Conservation (phyloP, 2,113 vertebrate species). For the Microtus richardsoni region DNA sequence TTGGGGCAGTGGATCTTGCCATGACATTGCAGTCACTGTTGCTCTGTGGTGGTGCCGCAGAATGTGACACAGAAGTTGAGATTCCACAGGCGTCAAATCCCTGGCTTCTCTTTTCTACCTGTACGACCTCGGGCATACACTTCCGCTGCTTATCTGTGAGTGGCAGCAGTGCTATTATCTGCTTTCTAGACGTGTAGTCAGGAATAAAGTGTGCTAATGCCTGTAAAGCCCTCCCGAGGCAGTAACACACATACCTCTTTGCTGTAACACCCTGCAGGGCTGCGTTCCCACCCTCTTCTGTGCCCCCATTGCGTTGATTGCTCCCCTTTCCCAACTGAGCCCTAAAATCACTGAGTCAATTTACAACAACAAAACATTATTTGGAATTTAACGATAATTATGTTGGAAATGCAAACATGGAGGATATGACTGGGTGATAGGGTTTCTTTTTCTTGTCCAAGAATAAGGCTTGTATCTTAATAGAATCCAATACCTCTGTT, state of each 20-base stretch:
- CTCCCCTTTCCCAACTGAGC: background rate
- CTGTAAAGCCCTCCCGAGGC: fast-evolving
- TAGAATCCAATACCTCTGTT: background rate
- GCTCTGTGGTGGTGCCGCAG: background rate
- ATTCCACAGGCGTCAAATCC: too few species aligned
- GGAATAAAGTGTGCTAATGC: background rate
- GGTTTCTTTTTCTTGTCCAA: background rate
- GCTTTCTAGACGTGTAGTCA: fast-evolving
- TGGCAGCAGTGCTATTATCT: fast-evolving
- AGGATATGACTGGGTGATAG: fast-evolving
- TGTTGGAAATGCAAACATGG: background rate
- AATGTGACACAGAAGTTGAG: fast-evolving
- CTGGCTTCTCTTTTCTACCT: background rate
- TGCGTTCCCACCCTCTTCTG: background rate
- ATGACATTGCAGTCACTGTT: fast-evolving
- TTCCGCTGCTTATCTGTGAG: background rate
- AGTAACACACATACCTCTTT: fast-evolving
- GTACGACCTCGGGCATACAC: too few species aligned
- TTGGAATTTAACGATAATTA: background rate
- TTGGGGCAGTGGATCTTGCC: fast-evolving
- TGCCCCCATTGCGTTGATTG: too few species aligned
- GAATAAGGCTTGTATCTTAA: background rate
- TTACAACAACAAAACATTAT: background rate
- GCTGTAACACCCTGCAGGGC: fast-evolving
- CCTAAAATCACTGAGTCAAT: background rate